A percentile compares a stretch with the other conserved stretches of the same genome.
Conservation (phyloP, 2,888 invertebrate genomes). For the Hemithea aestivaria region DNA sequence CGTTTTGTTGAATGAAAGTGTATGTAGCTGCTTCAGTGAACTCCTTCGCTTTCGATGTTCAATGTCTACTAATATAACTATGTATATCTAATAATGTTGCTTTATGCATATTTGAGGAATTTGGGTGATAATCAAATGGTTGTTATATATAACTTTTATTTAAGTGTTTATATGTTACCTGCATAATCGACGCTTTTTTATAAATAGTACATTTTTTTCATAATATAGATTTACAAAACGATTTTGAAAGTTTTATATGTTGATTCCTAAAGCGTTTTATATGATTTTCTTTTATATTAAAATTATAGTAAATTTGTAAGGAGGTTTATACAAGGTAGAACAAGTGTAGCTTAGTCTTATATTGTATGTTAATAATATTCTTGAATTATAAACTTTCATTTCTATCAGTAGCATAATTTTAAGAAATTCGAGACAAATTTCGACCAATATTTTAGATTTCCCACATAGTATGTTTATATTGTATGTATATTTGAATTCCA, state of each 20-base stretch:
- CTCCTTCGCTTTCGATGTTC: constrained; percentile 69
- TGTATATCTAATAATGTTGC: constrained; percentile 47
- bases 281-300: constrained; percentile 35
- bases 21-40: constrained; percentile 45
- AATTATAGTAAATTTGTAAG: constrained; percentile 66
- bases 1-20: constrained; percentile 31
- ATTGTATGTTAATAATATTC: constrained; percentile 54
- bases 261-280: constrained; percentile 23
- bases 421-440: constrained; percentile 51
- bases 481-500: constrained; percentile 41
- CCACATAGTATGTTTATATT: constrained; percentile 38
- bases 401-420: constrained; percentile 62
- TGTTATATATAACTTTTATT: constrained; percentile 32
- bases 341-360: constrained; percentile 66
- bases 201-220: constrained; percentile 25
- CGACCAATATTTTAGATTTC: constrained; percentile 69
- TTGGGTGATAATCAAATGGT: constrained; percentile 76
- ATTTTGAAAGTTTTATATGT: constrained; percentile 25
- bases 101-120: constrained; percentile 66
- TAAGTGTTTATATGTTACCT: constrained; percentile 6
- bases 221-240: constrained; percentile 29
- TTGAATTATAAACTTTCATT: constrained; percentile 40
- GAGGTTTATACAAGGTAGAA: constrained; percentile 79
- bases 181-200: constrained; percentile 13
- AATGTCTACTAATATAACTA: constrained; percentile 48